Conservation (phyloP, 1,140 invertebrate genomes). For the Neodiprion pinetum region DNA sequence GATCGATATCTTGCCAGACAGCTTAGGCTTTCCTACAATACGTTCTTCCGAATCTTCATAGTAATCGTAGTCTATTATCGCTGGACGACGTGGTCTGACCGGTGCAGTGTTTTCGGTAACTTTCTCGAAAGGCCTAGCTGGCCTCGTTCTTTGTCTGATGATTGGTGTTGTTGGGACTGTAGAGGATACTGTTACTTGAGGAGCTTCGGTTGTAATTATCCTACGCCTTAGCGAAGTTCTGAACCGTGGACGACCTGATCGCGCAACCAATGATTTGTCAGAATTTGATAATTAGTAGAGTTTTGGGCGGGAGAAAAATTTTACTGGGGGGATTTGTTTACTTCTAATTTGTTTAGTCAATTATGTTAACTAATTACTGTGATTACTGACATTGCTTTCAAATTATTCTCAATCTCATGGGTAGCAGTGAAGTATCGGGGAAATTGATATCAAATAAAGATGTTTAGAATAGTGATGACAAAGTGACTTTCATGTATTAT, state of each 20-base stretch:
- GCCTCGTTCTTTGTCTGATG: constrained; percentile 50
- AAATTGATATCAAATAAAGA: too few species aligned
- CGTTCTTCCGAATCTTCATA: constrained; percentile 70
- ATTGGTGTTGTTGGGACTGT: constrained; percentile 40
- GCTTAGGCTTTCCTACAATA: constrained; percentile 61
- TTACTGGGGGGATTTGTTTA: too few species aligned
- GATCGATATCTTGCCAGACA: constrained; percentile 67
- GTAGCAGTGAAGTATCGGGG: too few species aligned
- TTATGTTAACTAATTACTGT: too few species aligned
- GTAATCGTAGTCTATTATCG: constrained; percentile 70
- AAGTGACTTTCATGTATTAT: too few species aligned
- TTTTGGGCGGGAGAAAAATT: too few species aligned
- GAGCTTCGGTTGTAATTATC: constrained; percentile 59
- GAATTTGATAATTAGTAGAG: not conserved
- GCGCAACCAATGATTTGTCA: constrained; percentile 32
- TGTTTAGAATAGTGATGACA: too few species aligned
- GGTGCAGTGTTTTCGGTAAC: constrained; percentile 38
- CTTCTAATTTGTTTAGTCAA: too few species aligned
- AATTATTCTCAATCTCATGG: too few species aligned
- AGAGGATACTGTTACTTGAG: constrained; percentile 46
- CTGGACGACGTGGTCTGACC: constrained; percentile 51
- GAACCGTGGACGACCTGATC: constrained; percentile 46
- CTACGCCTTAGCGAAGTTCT: constrained; percentile 56
- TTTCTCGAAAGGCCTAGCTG: constrained; percentile 34
- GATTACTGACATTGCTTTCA: too few species aligned